Percentiles rank a stretch among this genome's conserved stretches.
These are phyloP conservation scores for Poeciliopsis paucimaculata DNA, from an alignment of 2,797 vertebrate species.

Conservation along the genomic window DNA sequence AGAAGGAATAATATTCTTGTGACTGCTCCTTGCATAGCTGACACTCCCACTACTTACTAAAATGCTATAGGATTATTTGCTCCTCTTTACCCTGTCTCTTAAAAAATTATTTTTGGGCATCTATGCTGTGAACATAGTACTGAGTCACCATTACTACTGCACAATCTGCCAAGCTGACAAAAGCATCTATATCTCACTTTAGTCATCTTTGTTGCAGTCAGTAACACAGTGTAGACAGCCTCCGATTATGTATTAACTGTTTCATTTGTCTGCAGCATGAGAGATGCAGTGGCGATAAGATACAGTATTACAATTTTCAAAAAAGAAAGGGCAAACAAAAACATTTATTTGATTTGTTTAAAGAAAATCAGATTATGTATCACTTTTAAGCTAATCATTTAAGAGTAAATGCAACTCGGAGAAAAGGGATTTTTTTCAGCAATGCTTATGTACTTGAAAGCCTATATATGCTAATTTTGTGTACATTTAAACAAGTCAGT, in stretches of 20 bases:
- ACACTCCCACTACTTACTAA: neutral
- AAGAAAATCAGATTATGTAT: neutral
- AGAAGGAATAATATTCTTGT: neutral
- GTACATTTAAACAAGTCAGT: neutral
- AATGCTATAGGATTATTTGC: neutral
- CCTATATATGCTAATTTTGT: neutral
- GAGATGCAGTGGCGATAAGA: neutral
- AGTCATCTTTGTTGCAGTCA: neutral
- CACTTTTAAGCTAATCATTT: neutral
- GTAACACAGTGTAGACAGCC: neutral
- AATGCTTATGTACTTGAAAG: neutral
- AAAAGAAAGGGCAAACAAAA: neutral
- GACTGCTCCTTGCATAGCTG: neutral
- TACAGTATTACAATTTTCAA: neutral
- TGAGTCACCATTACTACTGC: neutral
- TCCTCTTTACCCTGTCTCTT: neutral
- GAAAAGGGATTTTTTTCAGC: neutral
- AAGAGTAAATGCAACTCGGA: neutral
- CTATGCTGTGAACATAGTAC: neutral
- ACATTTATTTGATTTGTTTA: neutral
- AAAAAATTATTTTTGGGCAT: neutral
- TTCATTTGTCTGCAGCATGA: neutral
- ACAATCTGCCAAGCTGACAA: neutral
- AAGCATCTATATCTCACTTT: neutral
- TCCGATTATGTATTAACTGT: neutral